A percentile compares a stretch with the other conserved stretches of the same genome.
Evolutionary conservation across 1,140 invertebrate species (phyloP).

Genomic region (Hylaeus volcanicus): DNA sequence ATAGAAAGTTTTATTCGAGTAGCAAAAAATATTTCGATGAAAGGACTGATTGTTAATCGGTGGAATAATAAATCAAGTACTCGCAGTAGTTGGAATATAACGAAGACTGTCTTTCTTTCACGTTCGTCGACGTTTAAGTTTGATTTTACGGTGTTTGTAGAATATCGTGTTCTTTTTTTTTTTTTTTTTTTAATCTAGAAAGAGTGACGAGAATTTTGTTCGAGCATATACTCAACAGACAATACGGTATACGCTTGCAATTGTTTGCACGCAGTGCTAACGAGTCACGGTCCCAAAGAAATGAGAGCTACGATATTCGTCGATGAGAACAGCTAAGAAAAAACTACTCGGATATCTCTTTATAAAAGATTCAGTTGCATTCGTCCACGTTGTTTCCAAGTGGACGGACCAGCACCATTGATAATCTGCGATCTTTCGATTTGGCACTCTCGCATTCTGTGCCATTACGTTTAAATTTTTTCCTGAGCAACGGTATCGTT

Average conservation of each 20-base stretch:
- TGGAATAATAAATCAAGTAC: not conserved
- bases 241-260: conserved; percentile 46
- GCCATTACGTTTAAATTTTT: conserved; percentile 45
- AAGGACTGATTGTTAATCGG: not conserved
- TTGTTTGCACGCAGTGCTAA: conserved; percentile 14
- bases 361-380: conserved; percentile 39
- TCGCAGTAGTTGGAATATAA: not conserved
- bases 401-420: conserved; percentile 44
- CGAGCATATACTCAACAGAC: conserved; percentile 17
- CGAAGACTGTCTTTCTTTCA: not conserved
- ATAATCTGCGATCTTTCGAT: conserved; percentile 29
- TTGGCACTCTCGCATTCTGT: conserved; percentile 53
- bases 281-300: conserved; percentile 30
- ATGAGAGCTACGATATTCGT: conserved; percentile 5
- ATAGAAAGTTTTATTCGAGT: not conserved
- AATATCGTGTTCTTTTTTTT: not conserved
- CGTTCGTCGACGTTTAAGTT: not conserved
- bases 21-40: not conserved
- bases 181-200: not conserved
- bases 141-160: conserved; percentile 1
- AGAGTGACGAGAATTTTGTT: conserved; percentile 13
- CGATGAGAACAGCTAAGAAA: conserved; percentile 21
- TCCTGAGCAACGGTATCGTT: conserved; percentile 55
- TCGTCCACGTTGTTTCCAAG: conserved; percentile 13
- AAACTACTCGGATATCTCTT: conserved; percentile 17